phyloP scores from a whole-genome alignment of 1,140 invertebrate species.

The Pemphigus obesinymphae region DNA sequence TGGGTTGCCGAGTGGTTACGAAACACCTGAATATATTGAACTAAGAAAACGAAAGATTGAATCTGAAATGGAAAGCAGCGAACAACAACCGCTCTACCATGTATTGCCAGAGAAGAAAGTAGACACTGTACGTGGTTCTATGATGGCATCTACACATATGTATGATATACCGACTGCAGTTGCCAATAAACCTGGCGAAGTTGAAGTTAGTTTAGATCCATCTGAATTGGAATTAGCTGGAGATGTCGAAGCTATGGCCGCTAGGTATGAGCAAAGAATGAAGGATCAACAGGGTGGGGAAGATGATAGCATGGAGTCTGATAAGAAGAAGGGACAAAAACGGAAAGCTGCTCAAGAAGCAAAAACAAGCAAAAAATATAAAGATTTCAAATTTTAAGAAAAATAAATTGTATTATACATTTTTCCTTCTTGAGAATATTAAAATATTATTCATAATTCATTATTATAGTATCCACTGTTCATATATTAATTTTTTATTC shows the following conservation, averaged over 20 bases:
- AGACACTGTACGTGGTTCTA: constrained; percentile 82
- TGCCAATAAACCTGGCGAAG: constrained; percentile 53
- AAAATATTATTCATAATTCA: neutral
- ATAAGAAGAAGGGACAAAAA: constrained; percentile 82
- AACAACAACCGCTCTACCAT: constrained; percentile 87
- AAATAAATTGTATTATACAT: neutral
- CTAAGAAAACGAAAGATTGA: constrained; percentile 95
- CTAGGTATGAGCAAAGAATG: constrained; percentile 93
- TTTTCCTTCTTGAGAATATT: neutral
- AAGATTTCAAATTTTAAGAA: constrained; percentile 96
- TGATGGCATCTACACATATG: constrained; percentile 98
- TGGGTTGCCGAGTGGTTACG: constrained; percentile 82
- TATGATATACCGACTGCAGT: constrained; percentile 70
- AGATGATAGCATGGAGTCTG: constrained; percentile 87
- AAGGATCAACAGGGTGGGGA: constrained; percentile 87
- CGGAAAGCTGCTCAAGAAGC: constrained; percentile 61
- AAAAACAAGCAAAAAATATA: constrained; percentile 92
- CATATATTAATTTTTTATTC: neutral
- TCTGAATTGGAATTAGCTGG: constrained; percentile 83
- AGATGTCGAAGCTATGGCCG: constrained; percentile 92
- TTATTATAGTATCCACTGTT: neutral
- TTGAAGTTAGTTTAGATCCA: constrained; percentile 93
- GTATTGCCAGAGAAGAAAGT: constrained; percentile 91
- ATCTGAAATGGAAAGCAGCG: constrained; percentile 90
- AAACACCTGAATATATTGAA: constrained; percentile 98